Percentiles rank a stretch among this genome's conserved stretches.
Evolutionary conservation across 2,797 vertebrate species (phyloP).

Genomic region (Amblyopsis hoosieri): DNA sequence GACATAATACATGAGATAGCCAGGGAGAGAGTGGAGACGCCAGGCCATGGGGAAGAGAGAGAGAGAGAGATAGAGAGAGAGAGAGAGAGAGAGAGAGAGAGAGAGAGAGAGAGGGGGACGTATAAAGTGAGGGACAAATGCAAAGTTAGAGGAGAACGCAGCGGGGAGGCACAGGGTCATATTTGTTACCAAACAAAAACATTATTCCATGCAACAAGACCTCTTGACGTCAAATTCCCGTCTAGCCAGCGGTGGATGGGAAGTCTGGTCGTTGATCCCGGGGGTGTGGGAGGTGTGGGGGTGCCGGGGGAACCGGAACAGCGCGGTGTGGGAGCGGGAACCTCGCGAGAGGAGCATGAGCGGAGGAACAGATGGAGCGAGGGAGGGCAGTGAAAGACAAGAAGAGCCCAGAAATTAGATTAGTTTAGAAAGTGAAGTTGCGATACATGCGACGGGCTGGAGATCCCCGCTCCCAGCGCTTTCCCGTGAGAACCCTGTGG

Average conservation of each 20-base stretch:
- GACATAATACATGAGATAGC: constrained; percentile 79
- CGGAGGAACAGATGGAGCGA: constrained; percentile 74
- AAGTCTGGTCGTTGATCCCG: constrained; percentile 83
- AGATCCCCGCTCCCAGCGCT: constrained; percentile 88
- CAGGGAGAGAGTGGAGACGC: constrained; percentile 63
- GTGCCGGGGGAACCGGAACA: constrained; percentile 51
- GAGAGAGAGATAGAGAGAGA: constrained; percentile 50
- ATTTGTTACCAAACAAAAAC: constrained; percentile 89
- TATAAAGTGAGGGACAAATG: constrained; percentile 23
- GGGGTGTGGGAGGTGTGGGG: constrained; percentile 26
- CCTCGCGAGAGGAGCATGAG: constrained; percentile 70
- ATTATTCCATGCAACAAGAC: constrained; percentile 86
- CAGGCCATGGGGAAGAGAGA: constrained; percentile 66
- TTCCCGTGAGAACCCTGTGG: constrained; percentile 96
- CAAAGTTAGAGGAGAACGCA: constrained; percentile 22
- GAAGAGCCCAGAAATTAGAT: constrained; percentile 89
- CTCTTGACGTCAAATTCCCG: constrained; percentile 91
- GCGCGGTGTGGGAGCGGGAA: constrained; percentile 67
- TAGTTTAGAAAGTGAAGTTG: constrained; percentile 93
- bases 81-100: constrained; percentile 34
- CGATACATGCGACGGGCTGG: constrained; percentile 77
- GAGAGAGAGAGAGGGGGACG: constrained; percentile 43
- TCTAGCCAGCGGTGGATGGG: constrained; percentile 91
- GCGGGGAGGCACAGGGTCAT: constrained; percentile 69
- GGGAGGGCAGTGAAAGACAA: constrained; percentile 85